Percentiles rank a stretch among this genome's conserved stretches.
These are phyloP conservation scores for Pollimyrus isidori DNA, from an alignment of 2,113 vertebrate species.

Conservation along the genomic window DNA sequence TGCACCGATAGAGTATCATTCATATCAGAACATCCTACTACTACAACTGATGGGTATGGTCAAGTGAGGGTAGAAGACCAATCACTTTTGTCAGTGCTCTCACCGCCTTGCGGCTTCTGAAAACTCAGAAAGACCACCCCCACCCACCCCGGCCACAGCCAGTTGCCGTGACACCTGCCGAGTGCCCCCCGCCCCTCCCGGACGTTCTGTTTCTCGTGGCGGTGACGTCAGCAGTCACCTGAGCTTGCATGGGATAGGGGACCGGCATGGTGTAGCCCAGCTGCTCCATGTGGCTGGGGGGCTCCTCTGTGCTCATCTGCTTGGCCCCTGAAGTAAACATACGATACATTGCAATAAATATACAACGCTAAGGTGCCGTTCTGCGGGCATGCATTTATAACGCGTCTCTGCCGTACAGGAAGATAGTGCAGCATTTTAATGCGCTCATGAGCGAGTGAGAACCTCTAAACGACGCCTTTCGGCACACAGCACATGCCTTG, in stretches of 20 bases:
- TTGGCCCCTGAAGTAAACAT: constrained; percentile 66
- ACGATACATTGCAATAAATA: not conserved
- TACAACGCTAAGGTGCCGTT: not conserved
- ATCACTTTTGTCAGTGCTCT: not conserved
- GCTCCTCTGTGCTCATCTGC: constrained; percentile 70
- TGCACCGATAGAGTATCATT: not conserved
- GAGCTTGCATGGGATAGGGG: constrained; percentile 72
- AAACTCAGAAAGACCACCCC: not conserved
- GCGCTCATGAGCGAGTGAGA: constrained; percentile 53
- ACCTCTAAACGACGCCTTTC: constrained; percentile 62
- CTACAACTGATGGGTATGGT: not conserved
- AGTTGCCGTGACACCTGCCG: not conserved
- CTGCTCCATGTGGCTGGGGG: constrained; percentile 59
- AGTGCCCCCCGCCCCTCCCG: not conserved
- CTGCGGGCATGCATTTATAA: not conserved
- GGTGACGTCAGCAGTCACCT: constrained; percentile 55
- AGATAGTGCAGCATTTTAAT: not conserved
- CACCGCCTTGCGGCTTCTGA: not conserved
- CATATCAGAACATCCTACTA: not conserved
- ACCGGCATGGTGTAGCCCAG: constrained; percentile 63
- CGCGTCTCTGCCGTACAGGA: not conserved
- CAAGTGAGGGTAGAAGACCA: not conserved
- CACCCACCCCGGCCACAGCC: not conserved
- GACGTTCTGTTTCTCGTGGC: not conserved
- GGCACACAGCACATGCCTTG: constrained; percentile 53